These are phyloP conservation scores for Plebejus argus DNA, from an alignment of 2,888 invertebrate genomes.

Conservation along the genomic window DNA sequence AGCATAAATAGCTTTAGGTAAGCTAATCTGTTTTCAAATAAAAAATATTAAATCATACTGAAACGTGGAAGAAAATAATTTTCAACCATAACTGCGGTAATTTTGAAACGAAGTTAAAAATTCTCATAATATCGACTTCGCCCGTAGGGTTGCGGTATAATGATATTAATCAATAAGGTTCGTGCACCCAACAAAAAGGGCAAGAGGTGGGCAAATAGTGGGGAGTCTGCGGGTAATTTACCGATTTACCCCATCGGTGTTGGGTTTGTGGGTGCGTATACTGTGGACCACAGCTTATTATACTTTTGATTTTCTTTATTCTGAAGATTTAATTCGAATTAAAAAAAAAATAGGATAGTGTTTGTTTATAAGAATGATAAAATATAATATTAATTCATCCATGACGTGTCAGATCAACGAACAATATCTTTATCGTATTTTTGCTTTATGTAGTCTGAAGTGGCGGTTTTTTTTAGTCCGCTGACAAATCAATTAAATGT, in stretches of 20 bases:
- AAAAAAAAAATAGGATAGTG: too few relatives aligned
- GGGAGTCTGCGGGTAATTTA: constrained; percentile 65
- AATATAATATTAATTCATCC: too few relatives aligned
- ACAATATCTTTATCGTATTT: too few relatives aligned
- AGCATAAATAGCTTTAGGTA: too few relatives aligned
- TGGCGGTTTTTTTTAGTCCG: too few relatives aligned
- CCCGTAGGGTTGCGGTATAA: constrained; percentile 24
- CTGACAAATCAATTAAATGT: too few relatives aligned
- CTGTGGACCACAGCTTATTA: constrained; percentile 30
- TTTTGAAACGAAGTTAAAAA: constrained; percentile 16
- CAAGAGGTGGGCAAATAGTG: constrained; percentile 61
- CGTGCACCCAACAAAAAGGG: constrained; percentile 60
- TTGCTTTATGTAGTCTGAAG: too few relatives aligned
- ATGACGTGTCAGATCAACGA: too few relatives aligned
- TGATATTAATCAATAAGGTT: constrained; percentile 57
- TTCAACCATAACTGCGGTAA: too few relatives aligned
- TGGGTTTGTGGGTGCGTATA: constrained; percentile 33
- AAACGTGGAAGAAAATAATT: too few relatives aligned
- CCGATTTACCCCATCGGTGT: constrained; percentile 52
- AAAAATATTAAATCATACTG: background rate
- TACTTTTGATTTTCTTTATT: background rate
- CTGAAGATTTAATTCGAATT: too few relatives aligned
- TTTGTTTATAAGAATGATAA: too few relatives aligned
- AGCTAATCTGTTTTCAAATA: background rate
- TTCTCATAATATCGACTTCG: constrained; percentile 2